A percentile compares a stretch with the other conserved stretches of the same genome.
Conservation (phyloP, 2,797 vertebrate genomes). For the Crenichthys baileyi region DNA sequence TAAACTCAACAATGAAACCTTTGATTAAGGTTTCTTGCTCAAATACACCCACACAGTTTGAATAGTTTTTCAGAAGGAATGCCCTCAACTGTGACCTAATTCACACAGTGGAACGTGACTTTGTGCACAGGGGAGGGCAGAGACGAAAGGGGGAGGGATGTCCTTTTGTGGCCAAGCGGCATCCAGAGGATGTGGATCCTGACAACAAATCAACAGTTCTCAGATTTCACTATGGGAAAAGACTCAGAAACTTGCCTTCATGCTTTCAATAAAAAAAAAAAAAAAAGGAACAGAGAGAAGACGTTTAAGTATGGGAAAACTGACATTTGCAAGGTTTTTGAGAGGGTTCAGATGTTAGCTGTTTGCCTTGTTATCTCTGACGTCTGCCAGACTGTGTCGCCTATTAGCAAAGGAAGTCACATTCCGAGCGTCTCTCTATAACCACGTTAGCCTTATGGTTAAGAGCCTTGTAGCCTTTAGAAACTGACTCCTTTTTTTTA, state of each 20-base stretch:
- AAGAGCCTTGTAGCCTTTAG: constrained; percentile 61
- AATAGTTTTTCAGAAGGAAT: constrained; percentile 67
- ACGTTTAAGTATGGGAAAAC: constrained; percentile 47
- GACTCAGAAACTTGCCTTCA: not conserved
- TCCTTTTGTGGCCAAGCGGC: constrained; percentile 46
- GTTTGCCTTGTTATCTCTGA: constrained; percentile 61
- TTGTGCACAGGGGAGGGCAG: constrained; percentile 38
- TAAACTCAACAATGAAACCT: not conserved
- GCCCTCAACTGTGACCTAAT: constrained; percentile 72
- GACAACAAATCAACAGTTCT: constrained; percentile 69
- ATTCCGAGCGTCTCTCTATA: constrained; percentile 62
- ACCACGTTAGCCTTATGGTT: constrained; percentile 52
- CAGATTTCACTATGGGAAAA: constrained; percentile 70
- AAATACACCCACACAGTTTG: constrained; percentile 48
- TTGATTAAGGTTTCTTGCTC: constrained; percentile 3
- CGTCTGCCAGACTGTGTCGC: constrained; percentile 52
- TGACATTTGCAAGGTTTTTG: constrained; percentile 57
- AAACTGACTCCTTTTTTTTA: constrained; percentile 29
- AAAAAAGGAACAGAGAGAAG: not conserved
- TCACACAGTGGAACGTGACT: constrained; percentile 69
- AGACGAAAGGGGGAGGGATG: constrained; percentile 15
- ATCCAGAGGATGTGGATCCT: constrained; percentile 65
- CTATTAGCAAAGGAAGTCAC: constrained; percentile 61
- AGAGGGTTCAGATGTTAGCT: constrained; percentile 48
- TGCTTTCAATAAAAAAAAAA: constrained; percentile 2